These are phyloP conservation scores for Lysandra coridon DNA, from an alignment of 2,888 invertebrate genomes.

Conservation along the genomic window DNA sequence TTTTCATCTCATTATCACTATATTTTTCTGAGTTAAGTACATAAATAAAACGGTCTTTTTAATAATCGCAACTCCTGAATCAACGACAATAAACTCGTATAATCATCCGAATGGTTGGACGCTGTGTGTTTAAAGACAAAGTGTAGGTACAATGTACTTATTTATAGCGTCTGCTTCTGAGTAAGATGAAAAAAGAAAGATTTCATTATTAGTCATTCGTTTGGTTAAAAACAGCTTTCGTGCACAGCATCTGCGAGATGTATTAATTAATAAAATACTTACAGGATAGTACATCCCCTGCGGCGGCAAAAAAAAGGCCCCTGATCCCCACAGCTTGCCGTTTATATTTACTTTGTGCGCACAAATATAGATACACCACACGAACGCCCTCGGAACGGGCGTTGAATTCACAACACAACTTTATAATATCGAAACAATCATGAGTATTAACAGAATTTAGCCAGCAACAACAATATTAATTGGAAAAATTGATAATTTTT, in stretches of 20 bases:
- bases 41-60: not conserved
- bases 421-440: slow-evolving; percentile 74
- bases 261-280: slow-evolving; percentile 75
- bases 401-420: slow-evolving; percentile 74
- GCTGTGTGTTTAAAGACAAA: slow-evolving; percentile 28
- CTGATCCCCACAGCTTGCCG: slow-evolving; percentile 98
- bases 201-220: not conserved
- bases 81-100: not conserved
- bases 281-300: slow-evolving; percentile 98
- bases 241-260: slow-evolving; percentile 17
- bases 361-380: slow-evolving; percentile 78
- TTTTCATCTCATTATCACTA: not conserved
- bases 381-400: slow-evolving; percentile 70
- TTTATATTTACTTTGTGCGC: slow-evolving; percentile 84
- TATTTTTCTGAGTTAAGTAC: not conserved
- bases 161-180: slow-evolving; percentile 28
- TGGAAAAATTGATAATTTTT: slow-evolving; percentile 60
- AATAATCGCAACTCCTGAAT: not conserved
- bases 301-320: slow-evolving; percentile 97
- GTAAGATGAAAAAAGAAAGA: slow-evolving; percentile 25
- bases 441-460: slow-evolving; percentile 68
- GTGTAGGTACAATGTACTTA: slow-evolving; percentile 24
- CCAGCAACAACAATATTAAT: slow-evolving; percentile 49
- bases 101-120: not conserved
- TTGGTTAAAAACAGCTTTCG: not conserved